Evolutionary conservation across 2,797 vertebrate species (phyloP).

Genomic region (Urophycis tenuis): DNA sequence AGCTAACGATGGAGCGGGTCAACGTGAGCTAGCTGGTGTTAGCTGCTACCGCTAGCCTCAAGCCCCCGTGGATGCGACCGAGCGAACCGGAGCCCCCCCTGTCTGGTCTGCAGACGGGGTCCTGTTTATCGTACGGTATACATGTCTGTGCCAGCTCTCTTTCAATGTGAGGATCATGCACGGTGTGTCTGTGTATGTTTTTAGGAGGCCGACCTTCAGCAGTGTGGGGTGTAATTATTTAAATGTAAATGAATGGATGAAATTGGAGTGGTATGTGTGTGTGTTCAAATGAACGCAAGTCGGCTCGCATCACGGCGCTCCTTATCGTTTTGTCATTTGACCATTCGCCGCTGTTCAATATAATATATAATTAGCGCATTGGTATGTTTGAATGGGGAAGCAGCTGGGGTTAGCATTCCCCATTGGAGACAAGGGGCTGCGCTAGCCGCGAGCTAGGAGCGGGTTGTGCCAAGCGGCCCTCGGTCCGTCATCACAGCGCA

Average conservation of each 20-base stretch:
- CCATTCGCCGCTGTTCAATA: not conserved
- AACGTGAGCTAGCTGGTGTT: slow-evolving; percentile 34
- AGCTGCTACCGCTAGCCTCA: slow-evolving; percentile 13
- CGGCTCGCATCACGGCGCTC: not conserved
- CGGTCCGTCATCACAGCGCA: slow-evolving; percentile 15
- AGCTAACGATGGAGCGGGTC: slow-evolving; percentile 2
- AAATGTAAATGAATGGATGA: not conserved
- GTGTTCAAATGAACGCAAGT: not conserved
- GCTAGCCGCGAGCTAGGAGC: slow-evolving; percentile 50
- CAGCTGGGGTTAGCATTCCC: slow-evolving; percentile 27
- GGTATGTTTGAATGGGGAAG: not conserved
- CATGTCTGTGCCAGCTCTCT: not conserved
- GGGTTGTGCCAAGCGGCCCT: slow-evolving; percentile 42
- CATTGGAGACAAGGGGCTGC: slow-evolving; percentile 40
- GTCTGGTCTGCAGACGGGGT: not conserved
- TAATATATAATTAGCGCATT: not conserved
- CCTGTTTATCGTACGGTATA: not conserved
- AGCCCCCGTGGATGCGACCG: not conserved
- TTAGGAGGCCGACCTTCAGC: not conserved
- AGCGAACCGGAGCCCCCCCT: not conserved
- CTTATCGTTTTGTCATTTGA: not conserved
- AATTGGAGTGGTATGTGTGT: not conserved
- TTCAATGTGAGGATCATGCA: not conserved
- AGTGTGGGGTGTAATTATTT: not conserved
- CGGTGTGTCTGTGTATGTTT: not conserved